Base-by-base conservation (phyloP, 2,888 invertebrate genomes). In the Acheta domesticus region DNA sequence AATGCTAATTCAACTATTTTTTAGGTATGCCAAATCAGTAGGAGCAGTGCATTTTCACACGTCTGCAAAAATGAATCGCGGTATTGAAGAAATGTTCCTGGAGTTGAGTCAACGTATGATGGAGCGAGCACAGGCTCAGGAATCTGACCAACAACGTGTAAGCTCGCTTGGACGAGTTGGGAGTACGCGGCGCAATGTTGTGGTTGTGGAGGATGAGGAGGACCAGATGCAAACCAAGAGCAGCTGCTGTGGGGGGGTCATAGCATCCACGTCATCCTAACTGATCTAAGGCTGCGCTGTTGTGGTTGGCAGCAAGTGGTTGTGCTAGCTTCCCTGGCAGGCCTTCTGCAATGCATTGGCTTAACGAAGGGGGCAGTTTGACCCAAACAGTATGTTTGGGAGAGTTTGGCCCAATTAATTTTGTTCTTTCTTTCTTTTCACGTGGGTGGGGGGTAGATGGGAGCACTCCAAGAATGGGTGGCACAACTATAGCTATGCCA, bases 31-130 rank as follows among this genome's bases (percentile, higher is more conserved):
- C 4, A 90, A 91, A 82, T 93, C 94, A 86, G 97, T 98, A 11
- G 97, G 96, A 79, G 98, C 98, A 1, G 92, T 92, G 84, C 97
- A 98, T 87, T 96, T 93, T 87, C 93, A 95, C 86, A 96, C 97
- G 50, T 98, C 98, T 49, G 98, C 98, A 0, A 98, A 98, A 88
- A 87, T 92, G 81, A 97, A 97, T 86, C 91, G 93, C 86, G 97
- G 97, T 49, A 94, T 98, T 11, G 96, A 97, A 86, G 96, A 98
- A 81, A 89, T 98, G 85, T 98, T 98, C 86, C 87, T 96, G 77
- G 93, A 94, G 83, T 87, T 98, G 81, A 94, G 95, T 73, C 91
- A 91, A 85, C 91, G 92, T 84, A 94, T 96, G 93, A 90, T 95
- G 48, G 85, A 86, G 79, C 84, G 84, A 73, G 86, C 86, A 5